A percentile compares a stretch with the other conserved stretches of the same genome.
These are phyloP conservation scores for Holothuria glaberrima DNA, from an alignment of 35 echinoderm and acorn worm genomes.

Conservation along the genomic window DNA sequence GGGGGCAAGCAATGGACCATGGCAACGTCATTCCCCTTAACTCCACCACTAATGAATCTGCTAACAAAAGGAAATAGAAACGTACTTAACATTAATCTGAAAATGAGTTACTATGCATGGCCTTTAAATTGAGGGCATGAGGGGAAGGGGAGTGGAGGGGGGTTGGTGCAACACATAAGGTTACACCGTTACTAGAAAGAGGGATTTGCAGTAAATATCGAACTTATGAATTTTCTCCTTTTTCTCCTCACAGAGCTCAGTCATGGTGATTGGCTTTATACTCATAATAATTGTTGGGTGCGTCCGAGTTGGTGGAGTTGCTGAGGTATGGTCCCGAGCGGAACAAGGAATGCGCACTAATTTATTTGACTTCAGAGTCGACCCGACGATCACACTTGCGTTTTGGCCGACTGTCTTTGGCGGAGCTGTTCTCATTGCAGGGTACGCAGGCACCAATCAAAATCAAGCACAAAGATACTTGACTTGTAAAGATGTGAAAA, in stretches of 20 bases:
- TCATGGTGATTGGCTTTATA: conserved; percentile 38
- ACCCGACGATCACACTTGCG: conserved; percentile 22
- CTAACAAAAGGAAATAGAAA: too few species aligned
- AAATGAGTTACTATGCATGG: too few species aligned
- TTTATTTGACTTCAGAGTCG: conserved; percentile 8
- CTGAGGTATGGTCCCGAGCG: conserved; percentile 20
- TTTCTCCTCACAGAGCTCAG: not conserved
- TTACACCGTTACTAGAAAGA: too few species aligned
- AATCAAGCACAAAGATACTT: conserved; percentile 44
- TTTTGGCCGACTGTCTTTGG: conserved; percentile 12
- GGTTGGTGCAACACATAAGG: too few species aligned
- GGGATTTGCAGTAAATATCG: too few species aligned
- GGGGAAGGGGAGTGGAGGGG: too few species aligned
- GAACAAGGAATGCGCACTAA: not conserved
- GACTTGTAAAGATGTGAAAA: conserved; percentile 27
- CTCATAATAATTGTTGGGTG: conserved; percentile 4
- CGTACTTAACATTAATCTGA: too few species aligned
- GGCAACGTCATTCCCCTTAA: too few species aligned
- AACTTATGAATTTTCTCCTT: not conserved
- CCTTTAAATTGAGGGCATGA: too few species aligned
- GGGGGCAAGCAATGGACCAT: too few species aligned
- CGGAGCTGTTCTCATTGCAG: not conserved
- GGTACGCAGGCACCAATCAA: conserved; percentile 2
- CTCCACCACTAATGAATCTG: too few species aligned
- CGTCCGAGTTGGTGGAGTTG: conserved; percentile 12